These are phyloP conservation scores for Drosophila paulistorum DNA, from an alignment of 1,140 invertebrate species.

Conservation along the genomic window DNA sequence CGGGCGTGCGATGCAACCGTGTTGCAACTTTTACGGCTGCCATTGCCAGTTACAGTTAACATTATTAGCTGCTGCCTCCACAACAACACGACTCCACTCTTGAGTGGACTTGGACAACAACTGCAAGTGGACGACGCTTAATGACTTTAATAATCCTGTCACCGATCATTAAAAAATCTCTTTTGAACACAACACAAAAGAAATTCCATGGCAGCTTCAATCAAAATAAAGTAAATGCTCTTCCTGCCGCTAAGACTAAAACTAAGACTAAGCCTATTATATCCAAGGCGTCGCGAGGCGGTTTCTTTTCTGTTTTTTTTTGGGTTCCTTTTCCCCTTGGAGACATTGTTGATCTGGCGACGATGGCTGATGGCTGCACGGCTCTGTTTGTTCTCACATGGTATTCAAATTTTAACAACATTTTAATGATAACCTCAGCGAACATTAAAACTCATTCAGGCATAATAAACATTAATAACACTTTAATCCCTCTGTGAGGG, in stretches of 20 bases:
- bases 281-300: background rate
- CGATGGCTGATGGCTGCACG: slow-evolving; percentile 16
- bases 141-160: slow-evolving; percentile 82
- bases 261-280: background rate
- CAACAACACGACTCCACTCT: slow-evolving; percentile 1
- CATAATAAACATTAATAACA: slow-evolving; percentile 82
- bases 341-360: slow-evolving; percentile 48
- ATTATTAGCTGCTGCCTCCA: slow-evolving; percentile 58
- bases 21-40: slow-evolving; percentile 61
- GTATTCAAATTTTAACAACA: slow-evolving; percentile 82
- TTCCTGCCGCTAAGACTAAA: slow-evolving; percentile 55
- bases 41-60: slow-evolving; percentile 74
- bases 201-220: slow-evolving; percentile 81
- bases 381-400: slow-evolving; percentile 64
- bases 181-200: slow-evolving; percentile 76
- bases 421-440: slow-evolving; percentile 81
- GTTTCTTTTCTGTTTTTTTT: background rate
- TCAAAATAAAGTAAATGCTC: slow-evolving; percentile 80
- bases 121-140: slow-evolving; percentile 54
- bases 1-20: slow-evolving; percentile 9
- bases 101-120: slow-evolving; percentile 27
- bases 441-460: slow-evolving; percentile 82
- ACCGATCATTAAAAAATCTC: slow-evolving; percentile 81
- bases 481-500: slow-evolving; percentile 69
- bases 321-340: background rate